Conservation (phyloP, 2,888 invertebrate species). For the Julus scanicus region DNA sequence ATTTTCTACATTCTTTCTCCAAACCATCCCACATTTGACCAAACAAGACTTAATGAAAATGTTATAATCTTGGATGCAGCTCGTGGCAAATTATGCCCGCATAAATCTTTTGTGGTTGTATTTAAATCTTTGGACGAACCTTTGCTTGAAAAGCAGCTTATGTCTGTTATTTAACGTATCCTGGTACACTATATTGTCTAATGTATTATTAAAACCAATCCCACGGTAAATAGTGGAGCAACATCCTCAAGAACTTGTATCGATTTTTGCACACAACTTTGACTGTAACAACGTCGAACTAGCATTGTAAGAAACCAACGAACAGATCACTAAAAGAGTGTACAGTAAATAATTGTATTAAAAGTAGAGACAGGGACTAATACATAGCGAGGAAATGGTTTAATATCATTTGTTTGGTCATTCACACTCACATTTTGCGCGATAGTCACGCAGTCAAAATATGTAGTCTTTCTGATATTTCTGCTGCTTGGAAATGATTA, state of each 20-base stretch:
- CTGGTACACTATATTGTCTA: constrained; percentile 14
- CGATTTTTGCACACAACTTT: constrained; percentile 14
- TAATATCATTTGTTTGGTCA: no score
- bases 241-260: neutral
- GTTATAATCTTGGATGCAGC: neutral
- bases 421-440: no score
- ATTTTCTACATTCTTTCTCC: no score
- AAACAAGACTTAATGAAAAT: neutral
- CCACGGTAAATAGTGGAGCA: constrained; percentile 8
- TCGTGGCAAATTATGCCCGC: neutral
- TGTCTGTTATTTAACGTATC: constrained; percentile 24
- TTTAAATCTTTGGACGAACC: neutral
- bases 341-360: neutral
- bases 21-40: no score
- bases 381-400: neutral
- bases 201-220: constrained; percentile 43
- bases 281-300: neutral
- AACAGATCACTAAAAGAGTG: neutral
- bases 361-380: neutral
- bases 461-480: no score
- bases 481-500: no score
- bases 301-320: neutral
- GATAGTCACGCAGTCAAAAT: no score
- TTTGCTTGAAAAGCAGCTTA: constrained; percentile 3
- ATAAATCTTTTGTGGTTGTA: neutral